phyloP scores from a whole-genome alignment of 2,888 invertebrate species.

The Fabriciana adippe region DNA sequence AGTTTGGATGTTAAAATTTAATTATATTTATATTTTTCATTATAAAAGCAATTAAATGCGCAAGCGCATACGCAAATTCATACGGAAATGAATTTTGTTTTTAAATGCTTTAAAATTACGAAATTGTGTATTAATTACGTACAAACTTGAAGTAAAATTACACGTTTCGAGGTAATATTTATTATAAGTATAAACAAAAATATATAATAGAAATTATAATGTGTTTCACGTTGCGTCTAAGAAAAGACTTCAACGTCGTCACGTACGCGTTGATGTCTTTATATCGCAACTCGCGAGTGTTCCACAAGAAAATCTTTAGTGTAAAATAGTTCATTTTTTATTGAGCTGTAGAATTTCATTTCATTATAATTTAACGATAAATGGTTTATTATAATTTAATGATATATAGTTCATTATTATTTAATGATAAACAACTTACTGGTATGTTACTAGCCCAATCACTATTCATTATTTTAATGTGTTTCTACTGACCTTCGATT shows the following conservation, averaged over 20 bases:
- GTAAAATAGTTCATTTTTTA: not conserved
- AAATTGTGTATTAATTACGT: constrained; percentile 40
- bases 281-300: constrained; percentile 56
- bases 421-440: not conserved
- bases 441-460: not conserved
- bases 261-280: constrained; percentile 71
- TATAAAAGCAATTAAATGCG: constrained; percentile 36
- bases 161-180: constrained; percentile 2
- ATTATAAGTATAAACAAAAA: not conserved
- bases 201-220: not conserved
- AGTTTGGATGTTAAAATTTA: constrained; percentile 27
- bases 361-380: no score
- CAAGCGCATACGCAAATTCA: constrained; percentile 41
- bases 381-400: no score
- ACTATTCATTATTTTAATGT: constrained; percentile 20
- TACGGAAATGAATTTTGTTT: constrained; percentile 43
- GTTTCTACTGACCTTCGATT: constrained; percentile 22
- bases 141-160: constrained; percentile 11
- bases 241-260: constrained; percentile 40
- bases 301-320: constrained; percentile 6
- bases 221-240: constrained; percentile 24
- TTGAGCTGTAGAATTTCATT: not conserved
- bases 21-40: constrained; percentile 17
- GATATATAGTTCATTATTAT: no score
- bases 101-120: constrained; percentile 34